phyloP scores from a whole-genome alignment of 2,113 vertebrate species.

The Connochaetes taurinus region DNA sequence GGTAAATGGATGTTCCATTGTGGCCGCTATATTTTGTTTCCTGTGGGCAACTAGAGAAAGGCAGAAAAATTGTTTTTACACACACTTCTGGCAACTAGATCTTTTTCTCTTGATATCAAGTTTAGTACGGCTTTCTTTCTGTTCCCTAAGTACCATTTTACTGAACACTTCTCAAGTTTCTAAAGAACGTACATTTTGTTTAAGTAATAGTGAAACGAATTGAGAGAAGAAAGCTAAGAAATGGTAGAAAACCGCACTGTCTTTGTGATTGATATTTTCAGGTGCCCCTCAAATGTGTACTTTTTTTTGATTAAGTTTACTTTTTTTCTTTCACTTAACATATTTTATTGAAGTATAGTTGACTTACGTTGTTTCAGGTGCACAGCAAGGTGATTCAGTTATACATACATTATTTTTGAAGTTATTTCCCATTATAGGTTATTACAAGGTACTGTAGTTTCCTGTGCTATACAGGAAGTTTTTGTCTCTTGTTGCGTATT shows the following conservation, averaged over 20 bases:
- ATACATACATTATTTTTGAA: background rate
- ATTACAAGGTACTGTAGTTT: background rate
- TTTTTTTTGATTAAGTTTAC: background rate
- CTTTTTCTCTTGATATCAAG: background rate
- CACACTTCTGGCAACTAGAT: background rate
- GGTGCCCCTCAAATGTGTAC: background rate
- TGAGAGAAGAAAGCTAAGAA: background rate
- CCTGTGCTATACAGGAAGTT: background rate
- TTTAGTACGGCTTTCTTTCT: background rate
- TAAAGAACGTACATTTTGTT: background rate
- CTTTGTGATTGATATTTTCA: conserved; percentile 4
- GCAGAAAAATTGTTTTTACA: background rate
- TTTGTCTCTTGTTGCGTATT: background rate
- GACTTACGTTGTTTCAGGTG: background rate
- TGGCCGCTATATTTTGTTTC: background rate
- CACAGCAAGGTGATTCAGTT: background rate
- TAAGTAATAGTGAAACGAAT: background rate
- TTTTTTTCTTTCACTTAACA: background rate
- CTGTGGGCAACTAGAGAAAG: background rate
- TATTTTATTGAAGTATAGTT: background rate
- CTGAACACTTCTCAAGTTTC: conserved; percentile 1
- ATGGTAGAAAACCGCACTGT: background rate
- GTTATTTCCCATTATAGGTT: background rate
- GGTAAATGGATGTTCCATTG: background rate
- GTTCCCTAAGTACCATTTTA: background rate